Evolutionary conservation across 2,888 invertebrate genomes (phyloP).

Genomic region (Epirrhoe tristata): DNA sequence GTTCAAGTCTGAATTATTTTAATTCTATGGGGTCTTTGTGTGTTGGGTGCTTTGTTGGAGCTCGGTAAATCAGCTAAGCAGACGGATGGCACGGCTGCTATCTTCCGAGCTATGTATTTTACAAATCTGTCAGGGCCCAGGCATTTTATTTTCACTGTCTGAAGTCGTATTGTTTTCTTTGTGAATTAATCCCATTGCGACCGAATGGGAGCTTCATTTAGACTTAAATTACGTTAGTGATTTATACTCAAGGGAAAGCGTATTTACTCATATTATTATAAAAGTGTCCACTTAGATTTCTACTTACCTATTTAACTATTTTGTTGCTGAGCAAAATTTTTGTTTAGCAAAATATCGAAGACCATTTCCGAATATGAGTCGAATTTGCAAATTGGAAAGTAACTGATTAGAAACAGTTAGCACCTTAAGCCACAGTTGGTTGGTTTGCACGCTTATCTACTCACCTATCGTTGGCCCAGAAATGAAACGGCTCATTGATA

Average conservation of each 20-base stretch:
- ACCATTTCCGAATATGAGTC: too few species aligned
- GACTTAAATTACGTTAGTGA: slow-evolving; percentile 9
- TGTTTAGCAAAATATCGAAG: too few species aligned
- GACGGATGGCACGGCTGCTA: slow-evolving; percentile 71
- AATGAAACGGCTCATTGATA: slow-evolving; percentile 30
- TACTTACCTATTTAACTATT: too few species aligned
- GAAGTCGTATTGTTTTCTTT: slow-evolving; percentile 32
- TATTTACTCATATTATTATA: not conserved
- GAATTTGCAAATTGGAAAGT: not conserved
- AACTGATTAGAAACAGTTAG: not conserved
- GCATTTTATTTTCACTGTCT: slow-evolving; percentile 40
- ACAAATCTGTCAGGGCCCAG: slow-evolving; percentile 59
- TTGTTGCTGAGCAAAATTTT: too few species aligned
- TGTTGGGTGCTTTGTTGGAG: slow-evolving; percentile 66
- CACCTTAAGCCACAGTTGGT: slow-evolving; percentile 9
- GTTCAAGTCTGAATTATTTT: slow-evolving; percentile 76
- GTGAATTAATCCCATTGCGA: slow-evolving; percentile 25
- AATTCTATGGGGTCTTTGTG: slow-evolving; percentile 72
- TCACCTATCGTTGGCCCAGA: slow-evolving; percentile 24
- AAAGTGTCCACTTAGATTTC: not conserved
- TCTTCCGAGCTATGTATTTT: slow-evolving; percentile 67
- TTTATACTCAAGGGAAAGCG: not conserved
- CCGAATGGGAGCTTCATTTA: slow-evolving; percentile 17
- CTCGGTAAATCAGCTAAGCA: slow-evolving; percentile 80
- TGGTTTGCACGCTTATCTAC: slow-evolving; percentile 18